Evolutionary conservation across 1,140 invertebrate genomes (phyloP), one percentile per base, ranked within the genome.

Genomic region (Drosophila tani): DNA sequence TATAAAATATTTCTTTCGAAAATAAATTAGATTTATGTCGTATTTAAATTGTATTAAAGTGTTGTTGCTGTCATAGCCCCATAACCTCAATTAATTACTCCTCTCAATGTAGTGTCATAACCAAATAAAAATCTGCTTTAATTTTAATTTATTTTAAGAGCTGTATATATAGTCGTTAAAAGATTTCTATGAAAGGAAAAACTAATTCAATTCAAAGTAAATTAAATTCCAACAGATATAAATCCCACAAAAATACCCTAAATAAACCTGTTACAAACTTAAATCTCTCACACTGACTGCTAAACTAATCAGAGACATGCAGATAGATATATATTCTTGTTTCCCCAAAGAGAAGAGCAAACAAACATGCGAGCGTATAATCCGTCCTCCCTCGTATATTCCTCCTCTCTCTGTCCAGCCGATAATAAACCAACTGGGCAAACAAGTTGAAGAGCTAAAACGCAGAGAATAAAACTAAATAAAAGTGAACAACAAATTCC

Each of bases 401-500:
- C 41, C 51, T 14, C 12, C 14, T 17, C 47, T 17, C 47, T 58
- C 32, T 29, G 29, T 14, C 40, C 12, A 12, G 17, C 41, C 51
- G 27, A 59, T 50, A 77, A 67, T 50, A 77, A 67, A 69, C 56
- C 55, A 60, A 69, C 50, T 60, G 64, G 75, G 75, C 75, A 78
- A 78, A 78, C 75, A 57, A 75, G 58, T 75, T 78, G 46, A 74
- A 66, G 70, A 63, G 66, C 75, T 60, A 69, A 85, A 81, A 76
- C 70, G 65, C 70, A 76, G 64, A 56, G 47, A 81, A 64, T 67
- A 63, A 56, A 49, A 63, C 68, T 67, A 69, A 76, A 69, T 66
- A 78, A 75, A 73, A 79, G 66, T 65, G 70, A 79, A 80, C 79
- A 79, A 73, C 78, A 74, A 88, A 88, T 83, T 83, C 76, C 76